These are phyloP conservation scores for Eospalax fontanierii DNA, from an alignment of 2,797 vertebrate genomes.

Conservation along the genomic window DNA sequence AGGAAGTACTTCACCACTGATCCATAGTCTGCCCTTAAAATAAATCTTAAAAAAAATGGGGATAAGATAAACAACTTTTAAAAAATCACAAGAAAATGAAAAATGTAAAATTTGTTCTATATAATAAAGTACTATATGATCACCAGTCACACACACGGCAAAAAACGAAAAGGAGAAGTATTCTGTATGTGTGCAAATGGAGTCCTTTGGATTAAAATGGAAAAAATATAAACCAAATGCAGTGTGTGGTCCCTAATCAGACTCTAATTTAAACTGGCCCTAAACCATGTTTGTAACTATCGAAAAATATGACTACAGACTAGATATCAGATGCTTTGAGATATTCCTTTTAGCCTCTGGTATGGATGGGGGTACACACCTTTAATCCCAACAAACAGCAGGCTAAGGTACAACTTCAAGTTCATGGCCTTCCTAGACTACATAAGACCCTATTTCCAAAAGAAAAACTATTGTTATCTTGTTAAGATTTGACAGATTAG, in stretches of 20 bases:
- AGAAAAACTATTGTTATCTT: not conserved
- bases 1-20: too few species aligned
- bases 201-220: not conserved
- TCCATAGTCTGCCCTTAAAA: too few species aligned
- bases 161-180: not conserved
- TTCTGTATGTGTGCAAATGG: not conserved
- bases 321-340: not conserved
- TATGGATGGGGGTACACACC: not conserved
- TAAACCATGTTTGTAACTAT: not conserved
- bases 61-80: not conserved
- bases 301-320: not conserved
- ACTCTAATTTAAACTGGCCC: slow-evolving; percentile 15
- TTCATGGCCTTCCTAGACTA: not conserved
- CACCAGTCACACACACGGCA: not conserved
- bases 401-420: not conserved
- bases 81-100: not conserved
- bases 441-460: too few species aligned
- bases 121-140: not conserved
- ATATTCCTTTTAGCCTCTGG: not conserved
- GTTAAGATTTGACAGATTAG: not conserved
- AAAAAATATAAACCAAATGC: slow-evolving; percentile 39
- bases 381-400: not conserved
- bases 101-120: not conserved
- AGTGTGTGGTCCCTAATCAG: not conserved
- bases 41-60: not conserved